Base-by-base conservation (phyloP, 2,113 vertebrate species). In the Hyla sarda region DNA sequence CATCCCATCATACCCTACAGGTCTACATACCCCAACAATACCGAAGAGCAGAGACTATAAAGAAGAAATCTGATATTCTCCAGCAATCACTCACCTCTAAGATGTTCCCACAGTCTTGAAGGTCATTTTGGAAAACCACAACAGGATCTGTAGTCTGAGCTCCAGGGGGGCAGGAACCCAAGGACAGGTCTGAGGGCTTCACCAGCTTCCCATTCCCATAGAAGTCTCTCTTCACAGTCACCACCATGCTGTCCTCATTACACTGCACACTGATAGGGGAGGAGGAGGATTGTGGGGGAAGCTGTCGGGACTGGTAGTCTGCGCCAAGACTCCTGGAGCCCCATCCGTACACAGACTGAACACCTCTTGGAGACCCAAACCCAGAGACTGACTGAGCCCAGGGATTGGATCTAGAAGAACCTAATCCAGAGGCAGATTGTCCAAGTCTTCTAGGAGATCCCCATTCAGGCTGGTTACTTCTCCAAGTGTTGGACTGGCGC, bases 141-240 rank as follows among this genome's bases (percentile, higher is more conserved):
- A n/a, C 13, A 14, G 19, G 12, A 11, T 45, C 56, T 30, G 72
- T 48, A 45, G 71, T 62, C 37, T 30, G 71, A 5, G 25, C 4
- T n/a, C 34, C 23, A 5, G 34, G 48, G 1, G 3, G 1, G 9
- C 82, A 84, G 72, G 72, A 17, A 2, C 82, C 82, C 12, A 84
- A 37, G 23, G 16, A 47, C 69, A 83, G 69, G 16, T 74, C 71
- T 21, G 52, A 62, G 17, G 82, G 34, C 11, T 76, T 84, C 54
- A 84, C 71, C 14, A 48, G 16, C 54, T 16, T 84, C 1, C 82
- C 82, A 76, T 47, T 84, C 16, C 72, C 72, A 84, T 75, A 84
- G 34, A 84, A 23, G 16, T 84, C 82, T 17, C 52, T 75, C 14
- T 7, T 13, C n/a, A 84, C 82, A 5, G 7, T 84, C 52, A 84